Evolutionary conservation across 2,888 invertebrate species (phyloP).

Genomic region (Lasioglossum malachurum): DNA sequence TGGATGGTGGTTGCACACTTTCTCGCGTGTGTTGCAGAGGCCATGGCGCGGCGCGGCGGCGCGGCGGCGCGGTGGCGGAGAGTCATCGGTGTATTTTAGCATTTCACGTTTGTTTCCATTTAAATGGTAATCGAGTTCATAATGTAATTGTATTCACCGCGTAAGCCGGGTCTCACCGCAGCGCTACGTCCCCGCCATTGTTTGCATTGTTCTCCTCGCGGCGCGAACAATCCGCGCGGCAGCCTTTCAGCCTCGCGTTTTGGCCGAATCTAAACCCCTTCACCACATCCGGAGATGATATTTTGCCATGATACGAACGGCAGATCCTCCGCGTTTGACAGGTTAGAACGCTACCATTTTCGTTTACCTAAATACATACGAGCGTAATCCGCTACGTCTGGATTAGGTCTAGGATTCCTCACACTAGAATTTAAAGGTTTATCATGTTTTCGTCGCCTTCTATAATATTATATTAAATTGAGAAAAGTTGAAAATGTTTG

Average conservation of each 20-base stretch:
- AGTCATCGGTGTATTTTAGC: conserved; percentile 81
- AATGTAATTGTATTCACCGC: conserved; percentile 85
- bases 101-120: conserved; percentile 85
- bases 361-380: no score
- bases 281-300: conserved; percentile 53
- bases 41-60: conserved; percentile 9
- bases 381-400: no score
- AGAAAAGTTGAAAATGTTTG: no score
- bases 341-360: no score
- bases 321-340: conserved; percentile 12
- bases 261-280: conserved; percentile 78
- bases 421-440: no score
- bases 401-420: no score
- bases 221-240: conserved; percentile 78
- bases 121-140: conserved; percentile 85
- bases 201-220: conserved; percentile 80
- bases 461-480: no score
- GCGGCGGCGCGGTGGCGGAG: conserved; percentile 22
- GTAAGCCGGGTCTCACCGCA: conserved; percentile 83
- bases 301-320: conserved; percentile 62
- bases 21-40: conserved; percentile 56
- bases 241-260: conserved; percentile 76
- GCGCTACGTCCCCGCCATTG: conserved; percentile 79
- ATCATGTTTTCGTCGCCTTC: no score
- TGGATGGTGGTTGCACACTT: conserved; percentile 59